These are phyloP conservation scores for Sebastolobus altivelis DNA, from an alignment of 2,797 vertebrate species.

Conservation along the genomic window DNA sequence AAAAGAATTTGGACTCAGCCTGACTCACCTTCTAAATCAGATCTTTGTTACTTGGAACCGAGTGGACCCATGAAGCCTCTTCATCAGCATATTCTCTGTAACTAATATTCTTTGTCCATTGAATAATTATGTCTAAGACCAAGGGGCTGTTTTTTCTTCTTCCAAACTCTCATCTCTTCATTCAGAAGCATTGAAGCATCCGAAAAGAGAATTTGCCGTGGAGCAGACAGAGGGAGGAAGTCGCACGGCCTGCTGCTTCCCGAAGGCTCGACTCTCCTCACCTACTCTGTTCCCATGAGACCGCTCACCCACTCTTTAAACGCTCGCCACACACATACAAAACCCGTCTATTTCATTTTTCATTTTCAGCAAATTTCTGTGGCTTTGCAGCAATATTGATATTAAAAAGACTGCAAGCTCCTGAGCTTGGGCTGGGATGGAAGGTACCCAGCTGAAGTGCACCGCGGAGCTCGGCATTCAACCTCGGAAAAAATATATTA, in stretches of 20 bases:
- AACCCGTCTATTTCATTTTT: slow-evolving; percentile 68
- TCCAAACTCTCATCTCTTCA: slow-evolving; percentile 36
- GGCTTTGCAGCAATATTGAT: slow-evolving; percentile 71
- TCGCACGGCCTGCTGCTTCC: slow-evolving; percentile 56
- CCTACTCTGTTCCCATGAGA: slow-evolving; percentile 47
- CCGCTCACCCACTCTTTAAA: slow-evolving; percentile 59
- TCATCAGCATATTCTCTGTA: slow-evolving; percentile 4
- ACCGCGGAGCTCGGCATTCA: slow-evolving; percentile 30
- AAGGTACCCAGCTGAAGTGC: slow-evolving; percentile 45
- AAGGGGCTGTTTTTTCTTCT: neutral
- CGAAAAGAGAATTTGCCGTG: slow-evolving; percentile 25
- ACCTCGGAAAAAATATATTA: slow-evolving; percentile 23
- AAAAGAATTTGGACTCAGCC: neutral
- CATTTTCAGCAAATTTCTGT: slow-evolving; percentile 69
- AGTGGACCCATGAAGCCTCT: neutral
- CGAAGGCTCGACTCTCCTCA: slow-evolving; percentile 51
- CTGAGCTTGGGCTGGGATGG: slow-evolving; percentile 36
- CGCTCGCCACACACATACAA: slow-evolving; percentile 38
- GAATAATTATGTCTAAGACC: slow-evolving; percentile 15
- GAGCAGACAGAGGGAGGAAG: slow-evolving; percentile 36
- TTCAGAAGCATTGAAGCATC: slow-evolving; percentile 38
- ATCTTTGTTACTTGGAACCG: neutral
- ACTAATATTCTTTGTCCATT: slow-evolving; percentile 13
- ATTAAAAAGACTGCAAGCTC: slow-evolving; percentile 47
- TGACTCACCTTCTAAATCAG: neutral